A percentile compares a stretch with the other conserved stretches of the same genome.
phyloP scores from a whole-genome alignment of 2,888 invertebrate species.

The Meliscaeva auricollis region DNA sequence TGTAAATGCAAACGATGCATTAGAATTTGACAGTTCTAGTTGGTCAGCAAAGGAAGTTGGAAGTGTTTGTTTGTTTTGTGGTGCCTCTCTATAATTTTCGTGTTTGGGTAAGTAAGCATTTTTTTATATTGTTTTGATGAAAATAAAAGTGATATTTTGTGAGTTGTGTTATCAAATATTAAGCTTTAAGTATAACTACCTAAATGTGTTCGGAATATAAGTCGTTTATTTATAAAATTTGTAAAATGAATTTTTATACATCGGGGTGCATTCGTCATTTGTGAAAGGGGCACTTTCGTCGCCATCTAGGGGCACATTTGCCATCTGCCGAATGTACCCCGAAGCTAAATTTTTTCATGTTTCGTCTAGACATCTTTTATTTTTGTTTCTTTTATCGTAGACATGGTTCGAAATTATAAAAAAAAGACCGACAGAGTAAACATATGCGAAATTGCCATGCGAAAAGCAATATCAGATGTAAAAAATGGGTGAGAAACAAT shows the following conservation, averaged over 20 bases:
- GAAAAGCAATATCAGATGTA: neutral
- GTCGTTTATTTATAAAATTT: neutral
- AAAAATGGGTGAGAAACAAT: neutral
- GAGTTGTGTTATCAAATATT: neutral
- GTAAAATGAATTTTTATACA: neutral
- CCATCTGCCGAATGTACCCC: too few relatives aligned
- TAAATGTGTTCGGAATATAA: neutral
- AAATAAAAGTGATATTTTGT: neutral
- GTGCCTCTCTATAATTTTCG: neutral
- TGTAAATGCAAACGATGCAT: neutral
- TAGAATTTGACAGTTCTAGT: neutral
- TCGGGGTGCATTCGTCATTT: neutral
- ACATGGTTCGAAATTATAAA: slow-evolving; percentile 1
- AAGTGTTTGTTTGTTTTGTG: neutral
- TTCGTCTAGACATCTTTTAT: neutral
- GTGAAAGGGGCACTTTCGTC: neutral
- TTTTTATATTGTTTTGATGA: neutral
- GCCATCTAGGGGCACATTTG: neutral
- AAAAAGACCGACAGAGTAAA: neutral
- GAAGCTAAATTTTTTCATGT: too few relatives aligned
- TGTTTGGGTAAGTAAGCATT: neutral
- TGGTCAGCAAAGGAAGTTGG: neutral
- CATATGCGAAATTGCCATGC: neutral
- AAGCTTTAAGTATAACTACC: too few relatives aligned
- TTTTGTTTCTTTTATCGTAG: slow-evolving; percentile 6